Evolutionary conservation across 2,113 vertebrate genomes (phyloP).

Genomic region (Mola mola): DNA sequence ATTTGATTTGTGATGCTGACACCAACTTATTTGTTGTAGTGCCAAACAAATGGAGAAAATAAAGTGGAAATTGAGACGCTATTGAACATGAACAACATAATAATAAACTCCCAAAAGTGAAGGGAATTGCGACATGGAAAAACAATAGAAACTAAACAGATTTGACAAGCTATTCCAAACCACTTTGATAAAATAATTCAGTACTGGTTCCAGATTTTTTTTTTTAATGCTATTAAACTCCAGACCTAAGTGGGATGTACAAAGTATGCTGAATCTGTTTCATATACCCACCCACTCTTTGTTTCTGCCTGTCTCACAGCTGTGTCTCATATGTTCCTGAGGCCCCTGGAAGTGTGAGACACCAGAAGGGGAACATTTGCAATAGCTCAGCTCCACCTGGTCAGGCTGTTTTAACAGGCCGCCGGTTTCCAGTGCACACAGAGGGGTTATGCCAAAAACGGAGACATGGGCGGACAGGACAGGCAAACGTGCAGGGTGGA

Average conservation of each 20-base stretch:
- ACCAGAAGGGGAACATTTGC: slow-evolving; percentile 78
- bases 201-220: slow-evolving; percentile 5
- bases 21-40: too few species aligned
- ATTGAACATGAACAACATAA: too few species aligned
- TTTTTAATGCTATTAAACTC: slow-evolving; percentile 12
- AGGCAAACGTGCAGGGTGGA: slow-evolving; percentile 12
- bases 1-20: too few species aligned
- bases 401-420: slow-evolving; percentile 75
- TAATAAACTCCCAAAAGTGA: too few species aligned
- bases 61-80: too few species aligned
- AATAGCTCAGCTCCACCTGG: slow-evolving; percentile 80
- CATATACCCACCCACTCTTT: slow-evolving; percentile 52
- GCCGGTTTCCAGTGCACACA: slow-evolving; percentile 56
- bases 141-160: too few species aligned
- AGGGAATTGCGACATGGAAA: too few species aligned
- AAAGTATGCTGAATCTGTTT: slow-evolving; percentile 57
- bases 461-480: slow-evolving; percentile 57
- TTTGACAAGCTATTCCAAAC: too few species aligned
- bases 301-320: slow-evolving; percentile 74
- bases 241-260: slow-evolving; percentile 42
- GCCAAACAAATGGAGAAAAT: too few species aligned
- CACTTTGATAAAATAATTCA: too few species aligned
- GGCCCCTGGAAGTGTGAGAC: slow-evolving; percentile 77
- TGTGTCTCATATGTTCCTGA: slow-evolving; percentile 81
- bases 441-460: slow-evolving; percentile 59